Conservation (phyloP, 2,797 vertebrate genomes). For the Coregonus ussuriensis region DNA sequence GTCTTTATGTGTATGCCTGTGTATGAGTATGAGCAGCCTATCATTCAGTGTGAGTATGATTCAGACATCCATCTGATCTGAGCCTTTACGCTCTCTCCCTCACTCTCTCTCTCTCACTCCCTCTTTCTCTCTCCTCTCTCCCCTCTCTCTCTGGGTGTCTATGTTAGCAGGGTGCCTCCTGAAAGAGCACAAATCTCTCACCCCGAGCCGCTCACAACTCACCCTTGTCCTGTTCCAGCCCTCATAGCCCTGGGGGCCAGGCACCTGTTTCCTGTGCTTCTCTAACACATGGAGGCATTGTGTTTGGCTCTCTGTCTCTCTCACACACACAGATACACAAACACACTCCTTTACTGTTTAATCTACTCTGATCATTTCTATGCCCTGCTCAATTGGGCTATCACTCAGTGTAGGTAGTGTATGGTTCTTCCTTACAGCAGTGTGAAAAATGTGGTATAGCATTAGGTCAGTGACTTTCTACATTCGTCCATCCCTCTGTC, state of each 20-base stretch:
- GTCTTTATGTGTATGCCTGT: too few relatives aligned
- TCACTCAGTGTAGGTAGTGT: neutral
- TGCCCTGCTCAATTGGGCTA: constrained; percentile 31
- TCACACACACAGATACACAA: constrained; percentile 36
- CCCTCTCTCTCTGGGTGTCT: too few relatives aligned
- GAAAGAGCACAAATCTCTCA: constrained; percentile 44
- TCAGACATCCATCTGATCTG: neutral
- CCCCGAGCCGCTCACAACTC: neutral
- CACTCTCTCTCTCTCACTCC: too few relatives aligned
- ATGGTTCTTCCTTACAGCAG: too few relatives aligned
- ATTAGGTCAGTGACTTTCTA: too few relatives aligned
- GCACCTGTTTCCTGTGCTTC: constrained; percentile 69
- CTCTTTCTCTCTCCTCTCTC: neutral
- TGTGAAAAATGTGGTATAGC: too few relatives aligned
- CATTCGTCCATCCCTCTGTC: too few relatives aligned
- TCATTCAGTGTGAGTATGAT: neutral
- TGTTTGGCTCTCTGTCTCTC: neutral
- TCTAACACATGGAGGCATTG: constrained; percentile 46
- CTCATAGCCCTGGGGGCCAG: constrained; percentile 45
- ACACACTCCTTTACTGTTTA: neutral
- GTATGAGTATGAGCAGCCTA: neutral
- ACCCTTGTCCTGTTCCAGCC: neutral
- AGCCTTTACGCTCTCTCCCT: too few relatives aligned
- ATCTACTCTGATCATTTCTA: constrained; percentile 5
- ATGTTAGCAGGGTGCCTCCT: constrained; percentile 22